A percentile compares a stretch with the other conserved stretches of the same genome.
Evolutionary conservation across 2,797 vertebrate species (phyloP).

Genomic region (Sebastes flavidus): DNA sequence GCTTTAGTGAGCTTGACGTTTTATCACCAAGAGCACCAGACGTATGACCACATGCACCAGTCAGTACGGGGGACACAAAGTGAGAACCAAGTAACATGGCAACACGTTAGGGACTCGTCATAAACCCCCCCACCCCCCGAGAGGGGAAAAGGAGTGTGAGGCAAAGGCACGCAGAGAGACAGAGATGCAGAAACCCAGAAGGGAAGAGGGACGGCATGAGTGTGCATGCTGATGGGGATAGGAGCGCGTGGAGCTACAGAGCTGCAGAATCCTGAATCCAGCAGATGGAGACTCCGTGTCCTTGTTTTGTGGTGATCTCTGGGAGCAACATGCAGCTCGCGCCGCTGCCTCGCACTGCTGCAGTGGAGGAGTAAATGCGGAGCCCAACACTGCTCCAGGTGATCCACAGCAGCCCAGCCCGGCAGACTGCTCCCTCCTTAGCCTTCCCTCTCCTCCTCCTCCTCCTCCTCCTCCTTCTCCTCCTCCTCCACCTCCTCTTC

Average conservation of each 20-base stretch:
- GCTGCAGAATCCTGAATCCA: slow-evolving; percentile 84
- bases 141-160: slow-evolving; percentile 37
- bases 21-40: slow-evolving; percentile 48
- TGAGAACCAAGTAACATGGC: slow-evolving; percentile 31
- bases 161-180: slow-evolving; percentile 35
- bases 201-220: slow-evolving; percentile 60
- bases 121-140: not conserved
- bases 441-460: slow-evolving; percentile 71
- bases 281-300: slow-evolving; percentile 73
- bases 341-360: slow-evolving; percentile 82
- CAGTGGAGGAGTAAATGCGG: slow-evolving; percentile 86
- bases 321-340: slow-evolving; percentile 83
- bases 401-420: slow-evolving; percentile 79
- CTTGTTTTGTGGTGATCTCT: slow-evolving; percentile 79
- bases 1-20: slow-evolving; percentile 63
- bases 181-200: slow-evolving; percentile 47
- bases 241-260: slow-evolving; percentile 55
- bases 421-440: slow-evolving; percentile 80
- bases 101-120: slow-evolving; percentile 27
- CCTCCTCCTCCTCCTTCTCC: slow-evolving; percentile 35
- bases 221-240: slow-evolving; percentile 71
- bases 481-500: slow-evolving; percentile 26
- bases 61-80: slow-evolving; percentile 35
- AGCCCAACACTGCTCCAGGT: slow-evolving; percentile 81
- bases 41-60: slow-evolving; percentile 51